Evolutionary conservation across 2,113 vertebrate genomes (phyloP).

Genomic region (Marcusenius ussheri): DNA sequence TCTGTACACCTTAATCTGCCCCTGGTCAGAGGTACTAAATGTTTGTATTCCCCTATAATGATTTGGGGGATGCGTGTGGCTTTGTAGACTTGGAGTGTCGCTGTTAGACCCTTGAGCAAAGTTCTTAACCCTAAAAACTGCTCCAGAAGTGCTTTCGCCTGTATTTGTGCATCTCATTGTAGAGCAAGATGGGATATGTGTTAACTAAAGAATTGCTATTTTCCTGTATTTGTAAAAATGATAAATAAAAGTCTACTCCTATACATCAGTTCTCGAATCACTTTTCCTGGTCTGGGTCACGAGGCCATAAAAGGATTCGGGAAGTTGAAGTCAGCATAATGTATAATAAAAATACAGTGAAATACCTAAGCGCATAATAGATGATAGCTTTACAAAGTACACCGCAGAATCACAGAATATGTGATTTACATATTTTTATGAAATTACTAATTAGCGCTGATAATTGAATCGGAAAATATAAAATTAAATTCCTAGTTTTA

Average conservation of each 20-base stretch:
- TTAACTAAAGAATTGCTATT: neutral
- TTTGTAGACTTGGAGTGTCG: neutral
- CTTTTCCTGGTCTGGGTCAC: neutral
- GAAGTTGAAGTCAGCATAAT: neutral
- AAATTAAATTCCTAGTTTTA: neutral
- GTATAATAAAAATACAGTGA: neutral
- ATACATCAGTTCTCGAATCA: neutral
- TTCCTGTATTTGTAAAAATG: neutral
- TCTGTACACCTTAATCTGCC: no score
- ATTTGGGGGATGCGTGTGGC: neutral
- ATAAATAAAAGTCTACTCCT: neutral
- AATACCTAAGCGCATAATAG: neutral
- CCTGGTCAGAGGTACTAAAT: neutral
- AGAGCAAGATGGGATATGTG: neutral
- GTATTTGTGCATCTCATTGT: neutral
- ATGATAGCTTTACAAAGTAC: neutral
- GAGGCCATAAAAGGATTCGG: neutral
- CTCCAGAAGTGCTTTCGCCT: neutral
- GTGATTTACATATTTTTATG: neutral
- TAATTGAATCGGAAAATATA: neutral
- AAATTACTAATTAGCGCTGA: neutral
- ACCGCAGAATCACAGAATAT: neutral
- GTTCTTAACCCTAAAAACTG: neutral
- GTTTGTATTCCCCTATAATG: neutral
- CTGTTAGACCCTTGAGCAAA: neutral